phyloP scores from a whole-genome alignment of 2,797 vertebrate genomes.

The Mus caroli region DNA sequence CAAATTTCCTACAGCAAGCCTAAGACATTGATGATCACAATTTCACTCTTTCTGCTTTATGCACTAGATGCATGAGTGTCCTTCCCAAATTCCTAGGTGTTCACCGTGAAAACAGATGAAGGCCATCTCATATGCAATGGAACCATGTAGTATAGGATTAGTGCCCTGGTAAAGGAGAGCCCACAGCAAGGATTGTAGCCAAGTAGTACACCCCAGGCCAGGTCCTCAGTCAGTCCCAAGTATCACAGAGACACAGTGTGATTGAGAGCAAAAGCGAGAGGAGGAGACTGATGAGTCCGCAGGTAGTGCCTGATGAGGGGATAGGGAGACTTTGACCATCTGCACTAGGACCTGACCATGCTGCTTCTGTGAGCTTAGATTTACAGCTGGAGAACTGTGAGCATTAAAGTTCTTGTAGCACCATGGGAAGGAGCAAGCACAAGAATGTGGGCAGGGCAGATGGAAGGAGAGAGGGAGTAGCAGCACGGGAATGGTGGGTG shows the following conservation, averaged over 20 bases:
- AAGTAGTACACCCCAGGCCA: neutral
- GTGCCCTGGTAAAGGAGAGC: neutral
- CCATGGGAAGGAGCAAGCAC: neutral
- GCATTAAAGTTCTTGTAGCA: neutral
- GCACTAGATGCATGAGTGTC: neutral
- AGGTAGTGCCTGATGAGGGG: neutral
- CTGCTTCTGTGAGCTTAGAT: neutral
- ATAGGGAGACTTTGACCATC: neutral
- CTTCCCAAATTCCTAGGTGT: neutral
- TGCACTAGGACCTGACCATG: neutral
- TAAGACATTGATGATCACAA: neutral
- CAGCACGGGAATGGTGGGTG: accelerated
- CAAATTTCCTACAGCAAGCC: neutral
- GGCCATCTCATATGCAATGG: too few species aligned
- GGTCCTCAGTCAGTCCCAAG: neutral
- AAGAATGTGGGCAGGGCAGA: neutral
- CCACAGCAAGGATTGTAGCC: neutral
- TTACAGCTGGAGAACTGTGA: neutral
- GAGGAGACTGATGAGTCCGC: neutral
- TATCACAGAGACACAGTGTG: neutral
- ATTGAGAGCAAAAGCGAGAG: neutral
- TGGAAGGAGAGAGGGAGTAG: neutral
- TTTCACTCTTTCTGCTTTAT: neutral
- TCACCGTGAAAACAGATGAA: too few species aligned
- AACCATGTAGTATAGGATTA: neutral